These are phyloP conservation scores for Heliconius hewitsoni DNA, from an alignment of 1,140 invertebrate genomes.

Conservation along the genomic window DNA sequence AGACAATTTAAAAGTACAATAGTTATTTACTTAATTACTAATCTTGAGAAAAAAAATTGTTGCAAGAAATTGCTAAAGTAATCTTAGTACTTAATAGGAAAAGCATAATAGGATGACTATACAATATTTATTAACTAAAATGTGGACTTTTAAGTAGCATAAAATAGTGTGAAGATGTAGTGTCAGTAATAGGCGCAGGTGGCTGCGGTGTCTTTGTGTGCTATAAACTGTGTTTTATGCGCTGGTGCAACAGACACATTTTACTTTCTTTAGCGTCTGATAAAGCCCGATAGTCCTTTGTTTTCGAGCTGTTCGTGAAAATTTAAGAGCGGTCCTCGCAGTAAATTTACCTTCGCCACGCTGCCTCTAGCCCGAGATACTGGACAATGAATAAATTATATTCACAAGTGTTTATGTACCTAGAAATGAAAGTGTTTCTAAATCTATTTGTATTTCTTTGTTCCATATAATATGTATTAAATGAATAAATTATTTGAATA, in stretches of 20 bases:
- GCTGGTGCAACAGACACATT: conserved; percentile 64
- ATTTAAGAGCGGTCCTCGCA: conserved; percentile 67
- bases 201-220: conserved; percentile 49
- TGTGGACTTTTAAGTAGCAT: not conserved
- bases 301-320: conserved; percentile 62
- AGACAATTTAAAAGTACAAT: not conserved
- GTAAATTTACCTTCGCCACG: conserved; percentile 56
- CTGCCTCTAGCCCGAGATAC: conserved; percentile 49
- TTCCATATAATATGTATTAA: not conserved
- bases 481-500: not conserved
- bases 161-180: conserved; percentile 5
- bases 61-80: not conserved
- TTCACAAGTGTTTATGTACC: conserved; percentile 40
- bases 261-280: conserved; percentile 67
- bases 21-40: not conserved
- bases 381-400: conserved; percentile 61
- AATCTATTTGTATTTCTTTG: conserved; percentile 30
- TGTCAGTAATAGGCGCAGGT: conserved; percentile 43
- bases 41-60: not conserved
- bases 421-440: conserved; percentile 27
- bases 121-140: not conserved
- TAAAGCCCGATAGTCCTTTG: conserved; percentile 66
- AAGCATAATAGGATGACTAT: not conserved
- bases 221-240: conserved; percentile 57
- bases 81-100: not conserved